These are phyloP conservation scores for Leptonema lineaticorne DNA, from an alignment of 1,140 invertebrate genomes.

Conservation along the genomic window DNA sequence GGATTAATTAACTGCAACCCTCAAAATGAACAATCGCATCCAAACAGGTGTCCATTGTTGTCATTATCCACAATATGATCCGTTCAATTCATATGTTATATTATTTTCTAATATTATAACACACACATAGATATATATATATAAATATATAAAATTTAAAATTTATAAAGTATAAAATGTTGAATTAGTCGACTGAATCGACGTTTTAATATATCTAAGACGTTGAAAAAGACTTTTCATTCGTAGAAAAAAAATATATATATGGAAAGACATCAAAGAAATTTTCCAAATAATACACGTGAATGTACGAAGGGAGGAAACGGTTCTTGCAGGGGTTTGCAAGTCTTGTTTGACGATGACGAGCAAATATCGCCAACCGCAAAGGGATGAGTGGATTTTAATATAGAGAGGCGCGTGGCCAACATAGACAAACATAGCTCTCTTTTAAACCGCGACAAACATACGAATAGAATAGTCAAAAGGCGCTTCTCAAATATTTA, in stretches of 20 bases:
- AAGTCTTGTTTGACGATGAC: not conserved
- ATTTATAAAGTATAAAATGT: too few relatives aligned
- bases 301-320: too few relatives aligned
- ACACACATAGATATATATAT: not conserved
- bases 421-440: slow-evolving; percentile 15
- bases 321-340: not conserved
- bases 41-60: not conserved
- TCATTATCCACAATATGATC: not conserved
- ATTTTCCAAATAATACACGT: too few relatives aligned
- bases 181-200: too few relatives aligned
- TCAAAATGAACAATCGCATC: not conserved
- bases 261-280: too few relatives aligned
- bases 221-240: too few relatives aligned
- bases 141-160: not conserved
- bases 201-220: too few relatives aligned
- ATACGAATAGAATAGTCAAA: not conserved
- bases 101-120: too few relatives aligned
- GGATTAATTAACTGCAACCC: not conserved
- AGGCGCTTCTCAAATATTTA: not conserved
- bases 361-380: not conserved
- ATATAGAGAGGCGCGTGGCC: slow-evolving; percentile 25
- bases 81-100: too few relatives aligned
- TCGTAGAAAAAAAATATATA: too few relatives aligned
- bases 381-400: slow-evolving; percentile 24
- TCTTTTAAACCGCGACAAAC: slow-evolving; percentile 3